phyloP scores from a whole-genome alignment of 2,113 vertebrate species.

The Calyptomena viridis region DNA sequence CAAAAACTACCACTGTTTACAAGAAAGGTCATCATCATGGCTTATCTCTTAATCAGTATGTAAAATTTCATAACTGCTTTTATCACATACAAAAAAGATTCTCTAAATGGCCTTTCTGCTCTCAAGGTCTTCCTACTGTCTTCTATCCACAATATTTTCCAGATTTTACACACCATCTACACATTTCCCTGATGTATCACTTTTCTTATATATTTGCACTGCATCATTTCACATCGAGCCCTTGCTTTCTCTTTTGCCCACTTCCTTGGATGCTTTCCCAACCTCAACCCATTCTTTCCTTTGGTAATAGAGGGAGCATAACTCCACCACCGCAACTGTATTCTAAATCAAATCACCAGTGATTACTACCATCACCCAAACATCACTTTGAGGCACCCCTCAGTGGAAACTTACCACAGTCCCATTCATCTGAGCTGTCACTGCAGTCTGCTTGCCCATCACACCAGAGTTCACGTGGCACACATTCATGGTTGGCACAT shows the following conservation, averaged over 20 bases:
- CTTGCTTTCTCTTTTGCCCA: neutral
- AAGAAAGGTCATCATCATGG: neutral
- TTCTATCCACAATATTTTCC: neutral
- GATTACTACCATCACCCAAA: neutral
- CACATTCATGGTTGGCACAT: constrained; percentile 90
- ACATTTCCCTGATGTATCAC: neutral
- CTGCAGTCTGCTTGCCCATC: constrained; percentile 86
- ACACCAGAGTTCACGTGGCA: constrained; percentile 87
- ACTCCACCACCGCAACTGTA: neutral
- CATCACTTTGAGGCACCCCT: neutral
- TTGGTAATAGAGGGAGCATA: neutral
- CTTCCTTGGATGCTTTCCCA: neutral
- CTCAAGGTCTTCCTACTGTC: accelerated
- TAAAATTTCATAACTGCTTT: neutral
- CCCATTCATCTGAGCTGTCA: constrained; percentile 95
- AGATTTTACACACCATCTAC: neutral
- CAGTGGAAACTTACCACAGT: constrained; percentile 81
- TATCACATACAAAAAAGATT: neutral
- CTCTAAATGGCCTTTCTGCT: neutral
- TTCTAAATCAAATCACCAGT: neutral
- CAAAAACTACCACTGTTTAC: neutral
- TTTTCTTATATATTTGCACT: neutral
- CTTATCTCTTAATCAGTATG: neutral
- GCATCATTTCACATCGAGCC: neutral
- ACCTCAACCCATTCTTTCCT: neutral